Evolutionary conservation across 2,888 invertebrate genomes (phyloP), one percentile per base, ranked within the genome.

Genomic region (Drosophila infuscata): DNA sequence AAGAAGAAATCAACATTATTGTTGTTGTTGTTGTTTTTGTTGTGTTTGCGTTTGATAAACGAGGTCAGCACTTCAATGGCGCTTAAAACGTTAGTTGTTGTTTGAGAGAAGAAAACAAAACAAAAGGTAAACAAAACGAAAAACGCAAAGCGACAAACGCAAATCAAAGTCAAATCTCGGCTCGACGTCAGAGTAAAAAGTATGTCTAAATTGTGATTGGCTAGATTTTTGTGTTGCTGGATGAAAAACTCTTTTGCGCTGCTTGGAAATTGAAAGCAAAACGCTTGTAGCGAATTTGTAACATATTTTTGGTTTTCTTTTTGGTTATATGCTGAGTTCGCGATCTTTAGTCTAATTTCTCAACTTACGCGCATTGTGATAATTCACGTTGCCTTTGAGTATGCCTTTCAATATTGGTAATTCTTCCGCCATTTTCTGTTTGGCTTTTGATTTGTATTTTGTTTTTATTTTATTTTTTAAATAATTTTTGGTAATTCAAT

Each of bases 361-460:
- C 68, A 77, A 97, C 97, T 94, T 97, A 97, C 97, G 97, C 95
- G 97, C 97, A 95, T 97, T 97, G 94, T 97, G 97, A 94, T 97
- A 97, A 94, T 97, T 96, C 93, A 97, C 97, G 92, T 96, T 97
- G 93, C 97, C 97, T 93, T 97, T 97, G 90, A 97, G 95, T 94
- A 97, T 97, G 92, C 97, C 97, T 94, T 97, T 97, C 81, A 97
- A 95, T 92, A 97, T 97, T 91, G 97, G 97, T 94, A 97, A 95
- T 94, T 97, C 97, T 95, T 97, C 97, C 93, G 96, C 96, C 97
- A 97, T 97, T 94, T 94, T 95, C 56, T 62, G 68, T 70, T 57
- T 63, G 63, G 56, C 63, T 15, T 62, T 62, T 60, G 25, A 0
- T 46, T 46, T 46, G 46, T 38, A n/a, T 57, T 32, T 32, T 38